These are phyloP conservation scores for Tillus elongatus DNA, from an alignment of 2,888 invertebrate species.

Conservation along the genomic window DNA sequence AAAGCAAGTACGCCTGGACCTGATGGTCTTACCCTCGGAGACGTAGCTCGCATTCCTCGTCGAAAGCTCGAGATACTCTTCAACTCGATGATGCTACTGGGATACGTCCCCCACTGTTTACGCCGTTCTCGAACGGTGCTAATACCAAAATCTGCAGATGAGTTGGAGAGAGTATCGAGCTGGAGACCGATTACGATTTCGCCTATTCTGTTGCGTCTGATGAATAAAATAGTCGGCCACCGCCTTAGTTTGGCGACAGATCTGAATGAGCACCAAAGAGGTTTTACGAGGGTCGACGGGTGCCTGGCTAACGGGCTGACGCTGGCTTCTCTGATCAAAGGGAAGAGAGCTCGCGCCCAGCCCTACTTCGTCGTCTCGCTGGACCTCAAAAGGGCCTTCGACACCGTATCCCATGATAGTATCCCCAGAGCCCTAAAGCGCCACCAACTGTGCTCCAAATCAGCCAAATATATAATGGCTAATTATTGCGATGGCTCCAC, in stretches of 20 bases:
- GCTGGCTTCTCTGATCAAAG: not conserved
- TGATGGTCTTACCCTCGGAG: constrained; percentile 4
- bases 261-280: constrained; percentile 11
- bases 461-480: not conserved
- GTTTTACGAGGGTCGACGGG: constrained; percentile 15
- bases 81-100: constrained; percentile 12
- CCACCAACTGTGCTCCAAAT: not conserved
- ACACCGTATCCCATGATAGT: not conserved
- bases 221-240: constrained; percentile 10
- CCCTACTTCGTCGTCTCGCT: constrained; percentile 1
- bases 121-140: constrained; percentile 10
- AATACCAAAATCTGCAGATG: constrained; percentile 12
- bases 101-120: constrained; percentile 8
- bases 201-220: constrained; percentile 7
- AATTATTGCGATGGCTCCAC: not conserved
- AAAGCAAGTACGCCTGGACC: constrained; percentile 9
- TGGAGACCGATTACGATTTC: constrained; percentile 17
- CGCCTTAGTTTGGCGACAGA: constrained; percentile 11
- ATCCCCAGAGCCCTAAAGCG: not conserved
- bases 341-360: not conserved
- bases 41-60: not conserved
- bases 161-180: not conserved
- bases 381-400: not conserved
- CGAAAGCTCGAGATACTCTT: constrained; percentile 5
- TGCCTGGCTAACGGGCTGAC: constrained; percentile 12